Evolutionary conservation across 1,140 invertebrate genomes (phyloP).

Genomic region (Cydia strobilella): DNA sequence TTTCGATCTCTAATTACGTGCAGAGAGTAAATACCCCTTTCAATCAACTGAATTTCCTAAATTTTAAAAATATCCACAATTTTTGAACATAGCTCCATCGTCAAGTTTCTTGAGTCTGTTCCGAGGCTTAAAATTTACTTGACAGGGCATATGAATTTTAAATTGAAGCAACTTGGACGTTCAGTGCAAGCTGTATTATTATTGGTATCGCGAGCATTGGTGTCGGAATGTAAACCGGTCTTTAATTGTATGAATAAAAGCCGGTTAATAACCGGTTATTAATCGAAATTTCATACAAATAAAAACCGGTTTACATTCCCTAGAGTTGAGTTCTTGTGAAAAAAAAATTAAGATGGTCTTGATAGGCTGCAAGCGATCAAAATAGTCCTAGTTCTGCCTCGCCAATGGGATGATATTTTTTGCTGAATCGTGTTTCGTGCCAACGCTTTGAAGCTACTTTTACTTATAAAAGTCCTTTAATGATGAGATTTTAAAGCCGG

Average conservation of each 20-base stretch:
- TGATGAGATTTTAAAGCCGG: not conserved
- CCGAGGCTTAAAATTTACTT: slow-evolving; percentile 7
- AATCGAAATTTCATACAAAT: too few species aligned
- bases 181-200: not conserved
- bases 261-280: too few species aligned
- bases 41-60: not conserved
- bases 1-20: not conserved
- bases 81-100: not conserved
- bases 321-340: too few species aligned
- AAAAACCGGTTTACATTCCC: too few species aligned
- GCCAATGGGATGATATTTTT: not conserved
- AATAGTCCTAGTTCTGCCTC: not conserved
- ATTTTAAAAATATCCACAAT: not conserved
- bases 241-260: too few species aligned
- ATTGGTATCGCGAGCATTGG: not conserved
- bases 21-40: not conserved
- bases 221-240: too few species aligned
- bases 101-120: slow-evolving; percentile 7
- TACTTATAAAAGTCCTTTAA: not conserved
- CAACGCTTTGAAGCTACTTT: slow-evolving; percentile 1
- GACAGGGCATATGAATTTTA: slow-evolving; percentile 16
- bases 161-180: slow-evolving; percentile 4
- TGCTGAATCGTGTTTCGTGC: not conserved
- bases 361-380: not conserved
- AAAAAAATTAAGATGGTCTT: too few species aligned